A percentile compares a stretch with the other conserved stretches of the same genome.
Conservation (phyloP, 2,113 vertebrate genomes). For the Macheiramphus alcinus region DNA sequence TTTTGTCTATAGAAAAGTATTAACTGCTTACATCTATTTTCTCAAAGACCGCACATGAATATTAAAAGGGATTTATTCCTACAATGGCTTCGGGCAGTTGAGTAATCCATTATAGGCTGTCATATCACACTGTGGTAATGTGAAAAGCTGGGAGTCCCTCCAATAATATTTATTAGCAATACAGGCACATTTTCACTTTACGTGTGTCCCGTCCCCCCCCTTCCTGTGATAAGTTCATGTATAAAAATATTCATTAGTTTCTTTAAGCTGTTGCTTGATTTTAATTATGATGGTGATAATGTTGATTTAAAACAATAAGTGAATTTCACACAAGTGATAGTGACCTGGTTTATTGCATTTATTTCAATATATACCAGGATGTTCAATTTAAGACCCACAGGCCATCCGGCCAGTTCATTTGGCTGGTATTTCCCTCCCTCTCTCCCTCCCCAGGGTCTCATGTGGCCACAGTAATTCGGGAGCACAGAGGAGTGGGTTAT, state of each 20-base stretch:
- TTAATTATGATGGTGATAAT: slow-evolving; percentile 50
- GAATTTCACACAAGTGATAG: neutral
- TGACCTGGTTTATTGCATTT: slow-evolving; percentile 20
- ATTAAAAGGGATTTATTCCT: slow-evolving; percentile 75
- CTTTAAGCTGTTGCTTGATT: slow-evolving; percentile 54
- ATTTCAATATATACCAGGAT: neutral
- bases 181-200: slow-evolving; percentile 56
- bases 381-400: neutral
- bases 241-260: slow-evolving; percentile 58
- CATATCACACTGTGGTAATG: slow-evolving; percentile 71
- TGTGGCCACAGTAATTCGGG: neutral
- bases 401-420: neutral
- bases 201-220: neutral
- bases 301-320: slow-evolving; percentile 45
- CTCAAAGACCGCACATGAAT: slow-evolving; percentile 74
- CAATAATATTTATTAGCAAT: slow-evolving; percentile 71
- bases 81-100: slow-evolving; percentile 67
- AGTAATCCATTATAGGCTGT: slow-evolving; percentile 74
- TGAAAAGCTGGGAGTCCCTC: slow-evolving; percentile 70
- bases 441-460: neutral
- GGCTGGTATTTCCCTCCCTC: neutral
- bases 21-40: slow-evolving; percentile 76
- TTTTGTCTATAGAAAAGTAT: slow-evolving; percentile 73
- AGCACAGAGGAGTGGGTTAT: neutral
- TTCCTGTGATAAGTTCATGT: neutral